Evolutionary conservation across 1,140 invertebrate genomes (phyloP), one percentile per base, ranked within the genome.

Genomic region (Sycophila sp.): DNA sequence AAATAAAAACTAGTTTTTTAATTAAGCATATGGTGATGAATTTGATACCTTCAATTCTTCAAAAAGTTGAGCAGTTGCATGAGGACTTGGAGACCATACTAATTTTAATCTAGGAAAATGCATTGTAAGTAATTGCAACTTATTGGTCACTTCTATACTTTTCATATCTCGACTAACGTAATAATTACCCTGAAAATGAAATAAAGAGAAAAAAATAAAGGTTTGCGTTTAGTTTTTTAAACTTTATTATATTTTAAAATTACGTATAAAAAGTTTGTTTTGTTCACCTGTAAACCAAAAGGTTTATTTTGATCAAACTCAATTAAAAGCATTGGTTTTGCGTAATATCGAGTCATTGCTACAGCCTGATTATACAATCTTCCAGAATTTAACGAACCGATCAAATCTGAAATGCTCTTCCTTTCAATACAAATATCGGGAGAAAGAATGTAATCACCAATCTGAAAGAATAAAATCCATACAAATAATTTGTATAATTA

Each of bases 401-500:
- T 97, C 65, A 99, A 87, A 91, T 99, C 98, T 30, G 95, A 96
- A 26, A 99, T 91, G 68, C 96, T 98, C 87, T 99, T 99, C 6
- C 98, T 88, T 86, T 99, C 98, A 4, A 99, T 91, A 79, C 95
- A 98, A 76, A 99, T 95, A 26, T 99, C 96, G 0, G 96, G 95
- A 0, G 97, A 97, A 2, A 99, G 86, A 76, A 99, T 97, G 80
- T 99, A 99, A 86, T 99, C 98, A 1, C 97, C 97, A 55, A 99
- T 92, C 94, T 94, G 73, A 55, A 79, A 80, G 58, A n/a, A n/a
- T n/a, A n/a, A n/a, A n/a, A n/a, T n/a, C n/a, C n/a, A n/a, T n/a
- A n/a, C n/a, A n/a, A n/a, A 63, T 56, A 76, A 49, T 53, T 36
- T 32, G 53, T 40, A 22, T 49, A 28, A 49, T 34, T 51, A 56